These are phyloP conservation scores for Julus scandinavius DNA, from an alignment of 2,888 invertebrate genomes.

Conservation along the genomic window DNA sequence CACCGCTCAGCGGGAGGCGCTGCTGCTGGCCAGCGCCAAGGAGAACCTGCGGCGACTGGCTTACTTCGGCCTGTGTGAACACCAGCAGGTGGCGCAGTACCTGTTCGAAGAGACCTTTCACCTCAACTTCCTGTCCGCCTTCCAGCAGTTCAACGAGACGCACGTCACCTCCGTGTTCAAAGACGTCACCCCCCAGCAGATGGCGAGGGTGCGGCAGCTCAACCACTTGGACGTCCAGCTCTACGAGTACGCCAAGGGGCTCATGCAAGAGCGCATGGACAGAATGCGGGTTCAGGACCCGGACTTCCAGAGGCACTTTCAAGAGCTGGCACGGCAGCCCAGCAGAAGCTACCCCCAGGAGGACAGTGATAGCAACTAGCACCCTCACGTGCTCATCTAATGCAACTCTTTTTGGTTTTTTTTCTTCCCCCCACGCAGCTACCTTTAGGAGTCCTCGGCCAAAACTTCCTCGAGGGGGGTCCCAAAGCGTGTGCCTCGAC, in stretches of 20 bases:
- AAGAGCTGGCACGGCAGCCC: constrained; percentile 52
- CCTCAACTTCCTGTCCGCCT: constrained; percentile 86
- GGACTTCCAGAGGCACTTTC: constrained; percentile 80
- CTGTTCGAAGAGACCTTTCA: constrained; percentile 95
- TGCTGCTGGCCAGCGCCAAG: constrained; percentile 95
- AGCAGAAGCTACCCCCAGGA: constrained; percentile 37
- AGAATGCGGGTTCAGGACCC: constrained; percentile 81
- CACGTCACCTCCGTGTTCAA: constrained; percentile 85
- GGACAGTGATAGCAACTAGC: constrained; percentile 52
- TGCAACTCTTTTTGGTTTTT: background rate
- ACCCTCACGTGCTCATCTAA: background rate
- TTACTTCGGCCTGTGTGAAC: constrained; percentile 96
- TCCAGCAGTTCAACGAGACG: constrained; percentile 92
- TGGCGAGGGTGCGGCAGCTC: constrained; percentile 78
- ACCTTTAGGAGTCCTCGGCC: background rate
- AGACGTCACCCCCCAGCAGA: constrained; percentile 78
- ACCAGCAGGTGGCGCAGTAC: constrained; percentile 91
- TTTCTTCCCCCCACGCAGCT: background rate
- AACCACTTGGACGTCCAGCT: constrained; percentile 92
- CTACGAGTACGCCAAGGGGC: constrained; percentile 89
- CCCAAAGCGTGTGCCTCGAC: background rate
- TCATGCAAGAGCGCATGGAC: constrained; percentile 82
- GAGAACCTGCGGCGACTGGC: constrained; percentile 94
- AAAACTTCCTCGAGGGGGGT: background rate
- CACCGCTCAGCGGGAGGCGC: constrained; percentile 77